Evolutionary conservation across 2,797 vertebrate genomes (phyloP), one percentile per base, ranked within the genome.

Genomic region (Hipposideros larvatus): DNA sequence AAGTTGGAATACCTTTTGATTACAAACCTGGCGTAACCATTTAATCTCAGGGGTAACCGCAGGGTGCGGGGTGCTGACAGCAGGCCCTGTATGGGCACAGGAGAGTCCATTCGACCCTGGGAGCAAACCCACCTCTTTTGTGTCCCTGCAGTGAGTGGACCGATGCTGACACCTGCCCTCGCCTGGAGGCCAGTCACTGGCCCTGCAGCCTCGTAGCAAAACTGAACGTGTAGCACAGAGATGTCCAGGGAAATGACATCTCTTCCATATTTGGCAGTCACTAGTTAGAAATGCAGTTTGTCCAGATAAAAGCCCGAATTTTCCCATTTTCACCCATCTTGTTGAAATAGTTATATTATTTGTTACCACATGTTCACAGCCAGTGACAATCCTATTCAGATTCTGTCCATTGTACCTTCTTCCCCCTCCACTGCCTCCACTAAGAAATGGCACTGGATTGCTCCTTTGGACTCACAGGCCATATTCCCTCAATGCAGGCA

Each of bases 311-410:
- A 65, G 13, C 21, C n/a, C 0, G 0, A 51, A 57, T 31, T 77
- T 48, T 77, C 46, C 87, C 11, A 34, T 83, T 73, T 59, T 46
- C 65, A 10, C 15, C 55, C 7, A 5, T 51, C 90, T 85, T n/a
- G 18, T 55, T 46, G 37, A 70, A 88, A 70, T 61, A 21, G 28
- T 85, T 73, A n/a, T 11, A 7, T 51, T 48, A 16, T 31, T 34
- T 73, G 63, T 71, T 59, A 78, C 74, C 86, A 41, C 53, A n/a
- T 51, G 53, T 7, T 53, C 70, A 21, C 55, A 88, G 82, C 59
- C 0, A 0, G 14, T 7, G 22, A 80, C 46, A 77, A 16, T 65
- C 59, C 16, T 2, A 13, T 46, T 87, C 63, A 4, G 13, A 61
- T 16, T 16, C 43, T 10, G 3, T 8, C 66, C n/a, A 0, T n/a